phyloP scores from a whole-genome alignment of 2,113 vertebrate genomes.

The Tachysurus fulvidraco region DNA sequence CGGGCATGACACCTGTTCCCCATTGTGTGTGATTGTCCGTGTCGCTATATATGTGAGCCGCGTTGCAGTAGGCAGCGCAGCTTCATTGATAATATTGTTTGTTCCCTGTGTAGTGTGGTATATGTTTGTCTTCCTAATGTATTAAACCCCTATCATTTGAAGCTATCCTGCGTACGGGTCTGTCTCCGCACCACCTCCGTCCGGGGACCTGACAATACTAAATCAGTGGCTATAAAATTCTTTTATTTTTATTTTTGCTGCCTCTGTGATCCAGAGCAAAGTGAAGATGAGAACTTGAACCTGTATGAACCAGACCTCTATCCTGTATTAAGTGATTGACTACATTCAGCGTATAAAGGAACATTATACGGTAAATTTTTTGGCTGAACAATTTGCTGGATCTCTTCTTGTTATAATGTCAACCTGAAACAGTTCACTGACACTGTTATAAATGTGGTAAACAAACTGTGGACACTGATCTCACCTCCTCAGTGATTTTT shows the following conservation, averaged over 20 bases:
- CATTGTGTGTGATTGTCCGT: too few species aligned
- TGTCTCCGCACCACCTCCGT: too few species aligned
- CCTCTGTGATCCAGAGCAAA: not conserved
- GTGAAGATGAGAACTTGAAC: not conserved
- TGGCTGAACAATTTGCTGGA: too few species aligned
- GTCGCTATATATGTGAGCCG: too few species aligned
- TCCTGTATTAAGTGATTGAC: not conserved
- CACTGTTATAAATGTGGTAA: not conserved
- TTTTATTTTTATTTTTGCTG: not conserved
- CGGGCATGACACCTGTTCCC: too few species aligned
- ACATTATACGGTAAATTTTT: not conserved
- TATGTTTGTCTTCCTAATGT: too few species aligned
- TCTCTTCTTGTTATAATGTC: not conserved
- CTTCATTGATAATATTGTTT: too few species aligned
- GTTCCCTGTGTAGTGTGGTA: too few species aligned
- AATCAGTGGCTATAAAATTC: not conserved
- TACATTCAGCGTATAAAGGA: not conserved
- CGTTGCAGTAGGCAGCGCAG: too few species aligned
- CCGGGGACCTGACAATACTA: too few species aligned
- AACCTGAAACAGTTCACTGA: not conserved
- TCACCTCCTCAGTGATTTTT: slow-evolving; percentile 95
- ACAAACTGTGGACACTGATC: slow-evolving; percentile 25
- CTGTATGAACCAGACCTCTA: not conserved
- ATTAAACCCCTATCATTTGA: too few species aligned
- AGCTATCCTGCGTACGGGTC: too few species aligned